Evolutionary conservation across 2,797 vertebrate species (phyloP).

Genomic region (Typhlichthys eigenmanni): DNA sequence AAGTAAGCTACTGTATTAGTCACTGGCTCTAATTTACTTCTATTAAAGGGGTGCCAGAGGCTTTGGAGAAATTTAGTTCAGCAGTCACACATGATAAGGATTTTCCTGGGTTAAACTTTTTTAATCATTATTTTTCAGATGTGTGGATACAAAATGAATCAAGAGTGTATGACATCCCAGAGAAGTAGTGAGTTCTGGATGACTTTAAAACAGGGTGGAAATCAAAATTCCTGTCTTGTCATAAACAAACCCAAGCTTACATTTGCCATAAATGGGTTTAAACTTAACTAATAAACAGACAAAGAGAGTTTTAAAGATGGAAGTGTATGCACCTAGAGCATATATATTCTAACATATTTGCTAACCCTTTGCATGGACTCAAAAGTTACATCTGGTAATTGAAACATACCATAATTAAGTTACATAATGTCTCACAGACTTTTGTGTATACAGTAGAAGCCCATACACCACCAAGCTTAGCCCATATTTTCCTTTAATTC

Average conservation of each 20-base stretch:
- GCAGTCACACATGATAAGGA: no score
- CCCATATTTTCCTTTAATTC: slow-evolving; percentile 83
- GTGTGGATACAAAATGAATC: slow-evolving; percentile 22
- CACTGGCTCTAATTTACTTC: no score
- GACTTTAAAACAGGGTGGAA: slow-evolving; percentile 49
- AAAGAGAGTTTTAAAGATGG: slow-evolving; percentile 56
- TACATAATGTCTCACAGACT: slow-evolving; percentile 78
- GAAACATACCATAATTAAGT: slow-evolving; percentile 83
- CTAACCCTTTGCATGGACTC: slow-evolving; percentile 79
- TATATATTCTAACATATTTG: slow-evolving; percentile 73
- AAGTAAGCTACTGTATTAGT: no score
- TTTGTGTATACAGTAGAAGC: slow-evolving; percentile 73
- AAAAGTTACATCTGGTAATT: slow-evolving; percentile 78
- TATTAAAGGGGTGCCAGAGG: no score
- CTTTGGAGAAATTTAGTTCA: slow-evolving; percentile 11
- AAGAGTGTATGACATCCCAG: slow-evolving; percentile 33
- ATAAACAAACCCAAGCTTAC: slow-evolving; percentile 58
- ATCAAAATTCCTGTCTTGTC: slow-evolving; percentile 43
- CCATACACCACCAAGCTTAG: slow-evolving; percentile 69
- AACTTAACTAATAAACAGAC: slow-evolving; percentile 72
- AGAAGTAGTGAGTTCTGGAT: slow-evolving; percentile 51
- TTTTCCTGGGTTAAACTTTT: no score
- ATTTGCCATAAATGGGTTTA: slow-evolving; percentile 60
- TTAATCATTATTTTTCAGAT: no score
- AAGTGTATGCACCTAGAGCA: slow-evolving; percentile 59